Conservation (phyloP, 2,888 invertebrate genomes). For the Habroteleia sp. region DNA sequence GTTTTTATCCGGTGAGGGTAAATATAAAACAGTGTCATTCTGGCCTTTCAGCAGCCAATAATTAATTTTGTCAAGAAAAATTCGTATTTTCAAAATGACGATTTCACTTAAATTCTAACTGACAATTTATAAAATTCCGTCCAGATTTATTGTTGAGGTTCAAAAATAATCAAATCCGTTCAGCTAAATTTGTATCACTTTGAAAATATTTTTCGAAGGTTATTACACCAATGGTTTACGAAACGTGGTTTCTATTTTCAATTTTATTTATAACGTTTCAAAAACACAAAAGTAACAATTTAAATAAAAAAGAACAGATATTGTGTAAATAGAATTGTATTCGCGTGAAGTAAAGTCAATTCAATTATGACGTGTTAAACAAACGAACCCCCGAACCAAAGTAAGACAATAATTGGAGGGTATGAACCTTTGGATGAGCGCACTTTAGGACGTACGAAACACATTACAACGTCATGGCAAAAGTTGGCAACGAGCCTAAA, state of each 20-base stretch:
- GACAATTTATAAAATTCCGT: too few relatives aligned
- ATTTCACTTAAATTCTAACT: too few relatives aligned
- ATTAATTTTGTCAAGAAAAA: too few relatives aligned
- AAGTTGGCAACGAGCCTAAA: slow-evolving; percentile 75
- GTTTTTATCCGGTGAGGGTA: too few relatives aligned
- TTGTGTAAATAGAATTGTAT: too few relatives aligned
- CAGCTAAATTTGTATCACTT: slow-evolving; percentile 14
- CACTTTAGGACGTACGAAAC: slow-evolving; percentile 64
- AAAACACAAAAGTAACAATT: too few relatives aligned
- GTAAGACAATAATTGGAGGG: slow-evolving; percentile 62
- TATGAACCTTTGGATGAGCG: slow-evolving; percentile 63
- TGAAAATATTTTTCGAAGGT: slow-evolving; percentile 23
- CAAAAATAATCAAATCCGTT: slow-evolving; percentile 13
- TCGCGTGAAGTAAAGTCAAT: too few relatives aligned
- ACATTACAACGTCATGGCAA: slow-evolving; percentile 73
- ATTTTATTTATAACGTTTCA: neutral
- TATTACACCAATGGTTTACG: slow-evolving; percentile 21
- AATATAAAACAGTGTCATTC: too few relatives aligned
- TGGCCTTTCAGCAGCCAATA: too few relatives aligned
- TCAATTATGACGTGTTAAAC: slow-evolving; percentile 10
- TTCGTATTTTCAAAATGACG: too few relatives aligned
- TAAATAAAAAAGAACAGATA: too few relatives aligned
- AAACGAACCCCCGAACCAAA: slow-evolving; percentile 18
- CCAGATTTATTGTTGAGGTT: too few relatives aligned
- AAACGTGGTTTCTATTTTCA: slow-evolving; percentile 20